A percentile compares a stretch with the other conserved stretches of the same genome.
Conservation (phyloP, 2,888 invertebrate genomes). For the Melinaea marsaeus region DNA sequence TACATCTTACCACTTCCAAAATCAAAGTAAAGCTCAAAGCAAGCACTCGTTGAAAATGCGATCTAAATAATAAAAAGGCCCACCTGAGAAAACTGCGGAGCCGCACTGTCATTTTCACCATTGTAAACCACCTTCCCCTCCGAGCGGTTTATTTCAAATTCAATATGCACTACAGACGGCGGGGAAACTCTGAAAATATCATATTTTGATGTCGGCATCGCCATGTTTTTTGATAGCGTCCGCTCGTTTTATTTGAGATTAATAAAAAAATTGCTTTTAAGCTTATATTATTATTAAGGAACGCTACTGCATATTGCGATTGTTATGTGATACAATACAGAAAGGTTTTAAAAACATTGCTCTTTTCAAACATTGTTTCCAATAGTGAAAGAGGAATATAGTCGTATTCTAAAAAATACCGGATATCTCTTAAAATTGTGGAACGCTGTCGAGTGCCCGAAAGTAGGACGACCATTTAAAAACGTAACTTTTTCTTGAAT, state of each 20-base stretch:
- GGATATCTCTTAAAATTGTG: constrained; percentile 36
- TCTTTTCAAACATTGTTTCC: constrained; percentile 2
- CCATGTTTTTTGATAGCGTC: constrained; percentile 28
- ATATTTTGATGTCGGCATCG: constrained; percentile 56
- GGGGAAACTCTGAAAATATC: constrained; percentile 58
- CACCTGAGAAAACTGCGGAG: constrained; percentile 42
- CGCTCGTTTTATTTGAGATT: constrained; percentile 3
- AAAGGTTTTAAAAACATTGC: constrained; percentile 1
- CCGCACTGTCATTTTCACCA: constrained; percentile 61
- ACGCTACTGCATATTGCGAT: neutral
- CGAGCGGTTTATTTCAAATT: constrained; percentile 69
- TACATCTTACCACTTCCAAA: constrained; percentile 67
- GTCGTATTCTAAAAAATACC: constrained; percentile 38
- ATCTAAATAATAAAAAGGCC: constrained; percentile 76
- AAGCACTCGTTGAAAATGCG: constrained; percentile 77
- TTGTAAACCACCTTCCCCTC: constrained; percentile 61
- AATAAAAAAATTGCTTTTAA: neutral
- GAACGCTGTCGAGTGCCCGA: constrained; percentile 40
- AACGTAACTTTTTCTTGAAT: constrained; percentile 39
- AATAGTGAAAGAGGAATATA: constrained; percentile 4
- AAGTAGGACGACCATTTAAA: constrained; percentile 54
- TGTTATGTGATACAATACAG: neutral
- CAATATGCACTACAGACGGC: constrained; percentile 70
- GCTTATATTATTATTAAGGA: neutral
- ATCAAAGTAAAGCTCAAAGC: constrained; percentile 74